Percentiles rank a stretch among this genome's conserved stretches.
Evolutionary conservation across 2,113 vertebrate genomes (phyloP).

Genomic region (Zapornia atra): DNA sequence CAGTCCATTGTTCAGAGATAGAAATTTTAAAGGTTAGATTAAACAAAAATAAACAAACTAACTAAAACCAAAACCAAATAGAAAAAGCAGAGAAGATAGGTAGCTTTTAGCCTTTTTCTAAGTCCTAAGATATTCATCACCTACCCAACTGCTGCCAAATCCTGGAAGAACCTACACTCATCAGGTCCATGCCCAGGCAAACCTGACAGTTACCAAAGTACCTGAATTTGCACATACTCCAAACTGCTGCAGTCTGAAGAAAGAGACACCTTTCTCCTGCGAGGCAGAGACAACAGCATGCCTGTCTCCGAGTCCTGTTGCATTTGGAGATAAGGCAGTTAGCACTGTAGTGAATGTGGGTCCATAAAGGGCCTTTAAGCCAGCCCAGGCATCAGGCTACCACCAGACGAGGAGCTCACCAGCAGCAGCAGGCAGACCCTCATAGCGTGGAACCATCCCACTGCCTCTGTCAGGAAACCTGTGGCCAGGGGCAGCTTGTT

Average conservation of each 20-base stretch:
- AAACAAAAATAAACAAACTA: neutral
- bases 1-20: neutral
- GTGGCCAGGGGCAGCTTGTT: fast-evolving
- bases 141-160: neutral
- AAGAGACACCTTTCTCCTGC: fast-evolving
- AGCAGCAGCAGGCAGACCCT: neutral
- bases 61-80: neutral
- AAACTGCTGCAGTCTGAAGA: neutral
- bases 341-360: neutral
- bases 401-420: neutral
- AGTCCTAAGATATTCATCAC: neutral
- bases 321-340: neutral
- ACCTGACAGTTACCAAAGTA: neutral
- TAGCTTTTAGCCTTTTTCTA: no score
- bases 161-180: neutral
- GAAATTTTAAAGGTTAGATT: neutral
- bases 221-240: neutral
- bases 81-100: neutral
- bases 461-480: neutral
- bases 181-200: neutral
- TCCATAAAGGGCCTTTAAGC: neutral
- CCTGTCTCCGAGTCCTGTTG: fast-evolving
- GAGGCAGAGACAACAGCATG: neutral
- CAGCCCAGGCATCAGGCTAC: neutral
- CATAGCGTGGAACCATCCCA: neutral